Evolutionary conservation across 2,888 invertebrate genomes (phyloP), one percentile per base, ranked within the genome.

Genomic region (Portevinia maculata): DNA sequence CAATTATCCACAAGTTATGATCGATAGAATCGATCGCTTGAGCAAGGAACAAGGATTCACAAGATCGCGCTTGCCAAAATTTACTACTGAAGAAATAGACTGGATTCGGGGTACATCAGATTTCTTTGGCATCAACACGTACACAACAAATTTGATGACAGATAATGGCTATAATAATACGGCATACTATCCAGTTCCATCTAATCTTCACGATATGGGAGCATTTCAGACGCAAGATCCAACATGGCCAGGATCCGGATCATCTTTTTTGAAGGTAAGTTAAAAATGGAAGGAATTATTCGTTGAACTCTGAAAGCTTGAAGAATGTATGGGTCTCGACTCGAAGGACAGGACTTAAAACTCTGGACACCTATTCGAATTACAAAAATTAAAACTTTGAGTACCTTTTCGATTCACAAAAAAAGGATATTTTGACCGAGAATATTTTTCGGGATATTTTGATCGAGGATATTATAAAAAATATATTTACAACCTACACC

Each of bases 71-170:
- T 90, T 95, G 1, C 94, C 95, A 0, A 87, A 86, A 71, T 94
- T 95, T 86, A 93, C 93, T 0, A 39, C 86, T 0, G 91, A 93
- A 19, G 94, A 95, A 90, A 91, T 94, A 6, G 87, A 90, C 8
- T 90, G 91, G 65, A 92, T 96, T 19, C 90, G 89, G 34, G 93
- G 93, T 6, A 93, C 95, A 0, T 91, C 92, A 0, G 96, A 97
- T 87, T 95, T 94, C 89, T 91, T 96, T 59, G 96, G 95, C 0
- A 88, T 96, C 15, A 96, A 96, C 87, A 93, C 94, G 74, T 96
- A 96, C 87, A 94, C 94, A 0, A 92, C 93, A 0, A 91, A 90
- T 83, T 85, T 93, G 86, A 89, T 89, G 0, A 86, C 86, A 0
- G 86, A 88, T 7, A 91, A 91, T 86, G 90, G 90, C 62, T 91